Base-by-base conservation (phyloP, 92 coral and sea anemone genomes). In the Anthopleura xanthogrammica region DNA sequence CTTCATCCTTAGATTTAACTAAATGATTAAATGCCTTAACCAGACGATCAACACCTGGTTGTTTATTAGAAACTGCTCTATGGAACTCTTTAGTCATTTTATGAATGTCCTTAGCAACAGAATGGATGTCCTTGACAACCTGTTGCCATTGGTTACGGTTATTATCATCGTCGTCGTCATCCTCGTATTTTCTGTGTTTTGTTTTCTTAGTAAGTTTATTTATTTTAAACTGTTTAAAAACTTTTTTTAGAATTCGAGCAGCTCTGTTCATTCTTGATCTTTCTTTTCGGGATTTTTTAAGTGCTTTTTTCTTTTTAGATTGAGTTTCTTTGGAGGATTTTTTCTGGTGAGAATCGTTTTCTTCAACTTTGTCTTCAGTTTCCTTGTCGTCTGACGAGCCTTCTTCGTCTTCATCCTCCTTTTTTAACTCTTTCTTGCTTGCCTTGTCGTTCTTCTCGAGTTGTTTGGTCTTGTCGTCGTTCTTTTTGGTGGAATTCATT, bases 31-130 rank as follows among this genome's bases (percentile, higher is more conserved):
- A 73, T 12, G 75, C 83, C 48, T 79, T 85, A n/a, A 85, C 79
- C 83, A 85, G 68, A 62, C 83, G 83, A 19, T 85, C 88, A 43
- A 78, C 76, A 48, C 83, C 88, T 60, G 87, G 87, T 24, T 84
- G 82, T 22, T 79, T 79, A 12, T 23, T 48, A n/a, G 36, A 68
- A n/a, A 65, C 75, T 22, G 62, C 22, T 46, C 65, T 85, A 54
- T 55, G 83, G 46, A 85, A 52, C 12, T 85, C 88, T 36, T 79
- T 68, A 11, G 88, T 24, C 20, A 79, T 52, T 23, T 71, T 64
- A 71, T 85, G 88, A 13, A 85, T 65, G 24, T 85, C 88, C 57
- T 78, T 46, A 48, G 88, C 79, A 23, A 85, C 60, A 17, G 41
- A 78, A 55, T 85, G 88, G 17, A 85, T 66, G 55, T 85, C 88